These are phyloP conservation scores for Bufotes viridis DNA, from an alignment of 2,797 vertebrate species.

Conservation along the genomic window DNA sequence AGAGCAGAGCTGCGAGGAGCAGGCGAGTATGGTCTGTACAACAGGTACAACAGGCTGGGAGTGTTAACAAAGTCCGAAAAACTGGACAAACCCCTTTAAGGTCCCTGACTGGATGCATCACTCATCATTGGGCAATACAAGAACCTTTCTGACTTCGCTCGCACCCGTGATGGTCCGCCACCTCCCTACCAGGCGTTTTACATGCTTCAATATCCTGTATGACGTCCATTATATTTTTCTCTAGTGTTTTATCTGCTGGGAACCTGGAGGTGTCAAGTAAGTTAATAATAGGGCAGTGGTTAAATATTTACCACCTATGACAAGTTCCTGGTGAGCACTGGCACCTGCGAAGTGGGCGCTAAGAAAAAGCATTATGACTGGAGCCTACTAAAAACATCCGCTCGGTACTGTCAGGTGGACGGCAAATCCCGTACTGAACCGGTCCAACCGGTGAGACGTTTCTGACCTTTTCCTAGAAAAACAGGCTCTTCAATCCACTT, in stretches of 20 bases:
- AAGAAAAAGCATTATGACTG: not conserved
- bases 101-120: no score
- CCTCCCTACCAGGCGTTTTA: not conserved
- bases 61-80: no score
- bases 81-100: no score
- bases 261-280: constrained; percentile 1
- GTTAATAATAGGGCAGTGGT: constrained; percentile 33
- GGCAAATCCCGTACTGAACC: not conserved
- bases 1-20: no score
- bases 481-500: not conserved
- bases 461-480: constrained; percentile 19
- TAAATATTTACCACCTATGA: constrained; percentile 44
- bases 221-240: not conserved
- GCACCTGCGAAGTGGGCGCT: not conserved
- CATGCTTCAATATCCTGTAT: not conserved
- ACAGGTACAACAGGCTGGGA: no score
- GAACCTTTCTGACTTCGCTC: no score
- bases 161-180: no score
- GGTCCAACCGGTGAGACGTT: constrained; percentile 21
- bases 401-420: not conserved
- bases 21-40: no score
- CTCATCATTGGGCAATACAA: no score
- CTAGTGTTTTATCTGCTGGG: not conserved
- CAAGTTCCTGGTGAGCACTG: not conserved
- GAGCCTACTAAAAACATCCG: not conserved